Evolutionary conservation across 2,888 invertebrate species (phyloP).

Genomic region (Minunthozetes semirufus): DNA sequence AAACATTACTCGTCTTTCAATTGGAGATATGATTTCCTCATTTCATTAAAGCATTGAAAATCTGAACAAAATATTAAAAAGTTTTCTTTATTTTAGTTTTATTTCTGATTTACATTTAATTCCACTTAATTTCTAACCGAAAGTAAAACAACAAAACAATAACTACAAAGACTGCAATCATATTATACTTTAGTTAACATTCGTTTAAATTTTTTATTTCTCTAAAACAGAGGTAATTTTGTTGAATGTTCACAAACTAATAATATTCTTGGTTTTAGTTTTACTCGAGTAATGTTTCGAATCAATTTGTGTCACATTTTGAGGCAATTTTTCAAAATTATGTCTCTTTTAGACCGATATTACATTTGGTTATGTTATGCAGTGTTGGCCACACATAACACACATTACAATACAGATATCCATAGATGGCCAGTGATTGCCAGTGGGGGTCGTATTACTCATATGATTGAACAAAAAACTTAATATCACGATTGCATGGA

Average conservation of each 20-base stretch:
- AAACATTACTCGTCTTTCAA: background rate
- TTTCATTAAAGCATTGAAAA: background rate
- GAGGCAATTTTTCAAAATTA: conserved; percentile 15
- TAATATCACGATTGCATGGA: no score
- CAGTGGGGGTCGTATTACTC: no score
- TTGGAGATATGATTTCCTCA: background rate
- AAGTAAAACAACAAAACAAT: background rate
- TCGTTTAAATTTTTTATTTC: no score
- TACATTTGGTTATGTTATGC: background rate
- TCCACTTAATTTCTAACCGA: background rate
- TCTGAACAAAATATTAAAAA: background rate
- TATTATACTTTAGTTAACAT: no score
- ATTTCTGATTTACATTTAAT: background rate
- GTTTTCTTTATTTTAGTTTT: background rate
- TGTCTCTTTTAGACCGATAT: background rate
- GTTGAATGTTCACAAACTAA: background rate
- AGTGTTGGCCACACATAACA: conserved; percentile 12
- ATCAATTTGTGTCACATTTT: background rate
- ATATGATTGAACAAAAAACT: no score
- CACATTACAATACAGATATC: background rate
- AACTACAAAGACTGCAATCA: no score
- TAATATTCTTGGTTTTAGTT: background rate
- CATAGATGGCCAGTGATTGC: no score
- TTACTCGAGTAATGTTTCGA: background rate
- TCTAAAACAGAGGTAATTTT: background rate